Percentiles rank a stretch among this genome's conserved stretches.
phyloP scores from a whole-genome alignment of 2,888 invertebrate genomes.

The Aleiodes testaceus region DNA sequence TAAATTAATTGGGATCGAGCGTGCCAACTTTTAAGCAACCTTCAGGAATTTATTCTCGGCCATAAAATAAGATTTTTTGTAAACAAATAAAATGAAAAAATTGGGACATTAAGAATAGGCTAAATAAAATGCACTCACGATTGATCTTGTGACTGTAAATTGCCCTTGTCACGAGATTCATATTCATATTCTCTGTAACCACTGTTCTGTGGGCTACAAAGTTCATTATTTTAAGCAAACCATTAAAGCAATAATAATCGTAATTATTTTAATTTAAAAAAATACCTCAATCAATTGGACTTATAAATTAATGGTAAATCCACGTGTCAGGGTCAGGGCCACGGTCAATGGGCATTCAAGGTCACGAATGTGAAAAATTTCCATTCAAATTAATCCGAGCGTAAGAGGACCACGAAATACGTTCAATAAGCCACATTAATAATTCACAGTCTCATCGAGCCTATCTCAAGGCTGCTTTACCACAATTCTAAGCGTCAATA shows the following conservation, averaged over 20 bases:
- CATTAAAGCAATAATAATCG: slow-evolving; percentile 34
- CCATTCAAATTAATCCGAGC: background rate
- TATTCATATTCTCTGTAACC: background rate
- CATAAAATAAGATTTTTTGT: background rate
- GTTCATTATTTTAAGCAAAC: slow-evolving; percentile 32
- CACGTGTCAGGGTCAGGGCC: slow-evolving; percentile 1
- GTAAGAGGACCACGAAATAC: background rate
- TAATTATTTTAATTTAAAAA: slow-evolving; percentile 1
- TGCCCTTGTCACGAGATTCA: slow-evolving; percentile 55
- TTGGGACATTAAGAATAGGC: slow-evolving; percentile 57
- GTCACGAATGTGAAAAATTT: background rate
- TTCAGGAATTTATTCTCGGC: slow-evolving; percentile 11
- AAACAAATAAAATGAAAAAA: slow-evolving; percentile 12
- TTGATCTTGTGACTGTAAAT: slow-evolving; percentile 58
- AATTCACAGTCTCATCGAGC: slow-evolving; percentile 20
- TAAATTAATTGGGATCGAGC: no score
- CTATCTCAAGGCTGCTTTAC: background rate
- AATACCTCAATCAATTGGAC: background rate
- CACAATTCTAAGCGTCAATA: background rate
- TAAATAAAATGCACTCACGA: slow-evolving; percentile 54
- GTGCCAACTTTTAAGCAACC: slow-evolving; percentile 29
- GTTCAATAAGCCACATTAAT: slow-evolving; percentile 10
- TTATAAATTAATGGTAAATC: background rate
- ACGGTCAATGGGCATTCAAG: background rate
- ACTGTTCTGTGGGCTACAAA: slow-evolving; percentile 18